phyloP scores from a whole-genome alignment of 2,797 vertebrate genomes.

The Falco biarmicus region DNA sequence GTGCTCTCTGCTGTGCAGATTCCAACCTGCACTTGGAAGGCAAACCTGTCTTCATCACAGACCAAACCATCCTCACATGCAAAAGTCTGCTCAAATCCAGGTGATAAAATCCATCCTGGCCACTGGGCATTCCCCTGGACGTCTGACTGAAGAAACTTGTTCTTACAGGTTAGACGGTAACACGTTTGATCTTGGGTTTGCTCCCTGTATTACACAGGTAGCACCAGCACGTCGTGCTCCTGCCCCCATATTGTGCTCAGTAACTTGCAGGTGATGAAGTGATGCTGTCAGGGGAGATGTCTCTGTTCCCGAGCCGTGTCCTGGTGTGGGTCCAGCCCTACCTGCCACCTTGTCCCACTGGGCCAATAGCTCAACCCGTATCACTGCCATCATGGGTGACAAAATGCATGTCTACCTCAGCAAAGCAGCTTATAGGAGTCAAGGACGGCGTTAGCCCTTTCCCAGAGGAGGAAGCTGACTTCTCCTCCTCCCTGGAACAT shows the following conservation, averaged over 20 bases:
- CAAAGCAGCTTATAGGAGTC: neutral
- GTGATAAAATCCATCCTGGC: neutral
- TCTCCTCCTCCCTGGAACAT: neutral
- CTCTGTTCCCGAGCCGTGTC: neutral
- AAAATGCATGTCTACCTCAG: neutral
- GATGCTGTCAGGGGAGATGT: neutral
- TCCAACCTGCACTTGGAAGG: neutral
- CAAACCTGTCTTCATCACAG: neutral
- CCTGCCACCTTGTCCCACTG: accelerated
- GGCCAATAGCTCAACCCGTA: neutral
- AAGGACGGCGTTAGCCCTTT: neutral
- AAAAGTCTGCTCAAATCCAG: neutral
- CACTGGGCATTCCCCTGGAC: neutral
- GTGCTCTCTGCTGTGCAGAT: neutral
- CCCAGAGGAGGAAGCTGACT: neutral
- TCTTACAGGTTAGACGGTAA: neutral
- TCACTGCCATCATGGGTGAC: neutral
- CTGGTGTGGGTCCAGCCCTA: neutral
- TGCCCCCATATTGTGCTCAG: neutral
- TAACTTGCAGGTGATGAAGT: accelerated
- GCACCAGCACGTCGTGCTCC: accelerated
- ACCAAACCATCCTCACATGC: neutral
- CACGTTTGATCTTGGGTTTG: neutral
- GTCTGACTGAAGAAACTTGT: neutral
- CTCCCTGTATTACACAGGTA: accelerated